A percentile compares a stretch with the other conserved stretches of the same genome.
These are phyloP conservation scores for Andrena camellia DNA, from an alignment of 2,888 invertebrate species.

Conservation along the genomic window DNA sequence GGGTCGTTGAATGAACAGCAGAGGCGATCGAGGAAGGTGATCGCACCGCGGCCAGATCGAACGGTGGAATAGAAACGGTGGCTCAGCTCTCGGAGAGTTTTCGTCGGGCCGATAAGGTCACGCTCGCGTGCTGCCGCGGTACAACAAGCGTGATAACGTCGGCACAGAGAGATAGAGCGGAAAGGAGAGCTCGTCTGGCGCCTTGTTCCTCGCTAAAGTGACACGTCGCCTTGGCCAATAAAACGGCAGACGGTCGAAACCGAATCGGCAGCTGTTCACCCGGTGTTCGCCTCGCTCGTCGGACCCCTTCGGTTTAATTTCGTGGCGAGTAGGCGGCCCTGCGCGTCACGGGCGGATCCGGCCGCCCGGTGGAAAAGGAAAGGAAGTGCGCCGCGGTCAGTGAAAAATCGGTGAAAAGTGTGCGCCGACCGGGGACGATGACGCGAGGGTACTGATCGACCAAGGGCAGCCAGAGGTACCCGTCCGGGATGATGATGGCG, in stretches of 20 bases:
- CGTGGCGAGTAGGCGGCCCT: conserved; percentile 4
- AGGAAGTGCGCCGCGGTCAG: not conserved
- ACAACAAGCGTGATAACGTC: conserved; percentile 32
- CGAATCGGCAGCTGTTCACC: conserved; percentile 63
- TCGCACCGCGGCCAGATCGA: not conserved
- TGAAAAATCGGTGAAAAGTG: not conserved
- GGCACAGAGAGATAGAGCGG: conserved; percentile 28
- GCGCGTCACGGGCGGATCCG: not conserved
- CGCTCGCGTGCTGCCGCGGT: conserved; percentile 30
- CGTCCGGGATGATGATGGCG: conserved; percentile 80
- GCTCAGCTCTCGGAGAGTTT: not conserved
- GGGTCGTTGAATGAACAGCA: conserved; percentile 12
- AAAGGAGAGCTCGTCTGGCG: conserved; percentile 58
- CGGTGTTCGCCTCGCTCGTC: conserved; percentile 27
- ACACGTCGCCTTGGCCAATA: conserved; percentile 62
- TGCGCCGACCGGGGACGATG: conserved; percentile 32
- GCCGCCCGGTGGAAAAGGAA: not conserved
- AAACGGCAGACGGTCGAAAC: conserved; percentile 52
- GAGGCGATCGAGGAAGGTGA: not conserved
- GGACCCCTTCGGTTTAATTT: conserved; percentile 40
- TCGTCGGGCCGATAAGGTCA: conserved; percentile 34
- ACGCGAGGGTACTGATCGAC: conserved; percentile 24
- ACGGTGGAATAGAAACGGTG: not conserved
- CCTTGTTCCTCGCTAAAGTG: conserved; percentile 55
- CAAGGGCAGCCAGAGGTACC: conserved; percentile 24